A percentile compares a stretch with the other conserved stretches of the same genome.
These are phyloP conservation scores for Babyrousa celebensis DNA, from an alignment of 2,797 vertebrate species.

Conservation along the genomic window DNA sequence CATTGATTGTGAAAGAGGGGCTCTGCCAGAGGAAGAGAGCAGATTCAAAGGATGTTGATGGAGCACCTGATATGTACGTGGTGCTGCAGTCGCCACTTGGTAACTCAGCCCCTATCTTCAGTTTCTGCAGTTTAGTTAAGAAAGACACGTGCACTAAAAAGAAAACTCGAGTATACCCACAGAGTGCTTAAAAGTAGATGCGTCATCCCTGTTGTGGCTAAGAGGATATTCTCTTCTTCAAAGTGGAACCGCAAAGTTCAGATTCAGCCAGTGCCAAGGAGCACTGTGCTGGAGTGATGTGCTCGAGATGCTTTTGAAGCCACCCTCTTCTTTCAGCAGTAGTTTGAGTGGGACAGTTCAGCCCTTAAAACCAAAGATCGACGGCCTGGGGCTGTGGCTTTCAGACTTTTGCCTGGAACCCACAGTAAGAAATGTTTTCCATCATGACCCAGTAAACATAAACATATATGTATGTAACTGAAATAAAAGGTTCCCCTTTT, in stretches of 20 bases:
- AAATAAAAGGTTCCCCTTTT: slow-evolving; percentile 53
- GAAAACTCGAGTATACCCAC: slow-evolving; percentile 5
- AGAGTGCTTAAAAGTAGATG: slow-evolving; percentile 55
- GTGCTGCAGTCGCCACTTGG: not conserved
- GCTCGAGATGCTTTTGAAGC: slow-evolving; percentile 33
- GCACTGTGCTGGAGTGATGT: slow-evolving; percentile 12
- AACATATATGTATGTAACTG: not conserved
- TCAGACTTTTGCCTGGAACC: slow-evolving; percentile 42
- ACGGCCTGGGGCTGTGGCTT: not conserved
- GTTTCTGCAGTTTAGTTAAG: slow-evolving; percentile 67
- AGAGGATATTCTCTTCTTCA: slow-evolving; percentile 24
- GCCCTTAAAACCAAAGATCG: not conserved
- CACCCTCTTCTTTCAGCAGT: not conserved
- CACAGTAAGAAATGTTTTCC: slow-evolving; percentile 60
- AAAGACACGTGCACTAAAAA: not conserved
- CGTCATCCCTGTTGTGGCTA: not conserved
- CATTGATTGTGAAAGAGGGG: slow-evolving; percentile 37
- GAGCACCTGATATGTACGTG: not conserved
- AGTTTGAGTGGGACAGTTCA: not conserved
- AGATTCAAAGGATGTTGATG: slow-evolving; percentile 27
- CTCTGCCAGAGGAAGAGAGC: not conserved
- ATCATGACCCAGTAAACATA: slow-evolving; percentile 10
- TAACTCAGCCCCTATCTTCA: not conserved
- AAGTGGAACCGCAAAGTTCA: slow-evolving; percentile 8
- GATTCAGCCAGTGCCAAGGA: slow-evolving; percentile 39